Evolutionary conservation across 1,140 invertebrate genomes (phyloP).

Genomic region (Drosophila melanica): DNA sequence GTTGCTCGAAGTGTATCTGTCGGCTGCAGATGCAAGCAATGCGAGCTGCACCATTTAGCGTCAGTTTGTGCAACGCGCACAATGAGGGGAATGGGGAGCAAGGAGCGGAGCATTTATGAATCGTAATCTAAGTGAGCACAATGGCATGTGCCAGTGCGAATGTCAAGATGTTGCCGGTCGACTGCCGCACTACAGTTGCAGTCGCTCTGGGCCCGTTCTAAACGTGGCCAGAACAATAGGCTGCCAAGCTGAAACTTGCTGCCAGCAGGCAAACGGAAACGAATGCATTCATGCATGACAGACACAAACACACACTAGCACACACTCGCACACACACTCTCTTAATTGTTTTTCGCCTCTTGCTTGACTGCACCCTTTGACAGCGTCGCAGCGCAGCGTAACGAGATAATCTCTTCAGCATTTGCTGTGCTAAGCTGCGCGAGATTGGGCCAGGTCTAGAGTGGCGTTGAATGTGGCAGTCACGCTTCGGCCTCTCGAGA

Average conservation of each 20-base stretch:
- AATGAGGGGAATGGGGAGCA: neutral
- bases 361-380: constrained; percentile 67
- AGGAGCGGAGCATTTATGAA: neutral
- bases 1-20: constrained; percentile 36
- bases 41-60: constrained; percentile 58
- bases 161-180: constrained; percentile 66
- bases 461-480: neutral
- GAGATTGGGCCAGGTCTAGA: constrained; percentile 1
- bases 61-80: constrained; percentile 21
- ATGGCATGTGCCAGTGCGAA: constrained; percentile 45
- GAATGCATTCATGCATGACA: constrained; percentile 57
- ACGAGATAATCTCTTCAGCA: constrained; percentile 65
- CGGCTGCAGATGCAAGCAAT: constrained; percentile 25
- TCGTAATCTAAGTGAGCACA: constrained; percentile 26
- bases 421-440: constrained; percentile 29
- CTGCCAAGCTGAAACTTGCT: constrained; percentile 48
- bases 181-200: constrained; percentile 52
- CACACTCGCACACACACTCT: constrained; percentile 7
- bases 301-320: constrained; percentile 16
- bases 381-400: constrained; percentile 27
- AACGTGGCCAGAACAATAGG: constrained; percentile 55
- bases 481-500: constrained; percentile 3
- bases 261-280: constrained; percentile 45
- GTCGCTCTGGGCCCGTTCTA: constrained; percentile 1
- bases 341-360: constrained; percentile 70